Evolutionary conservation across 2,113 vertebrate genomes (phyloP), one percentile per base, ranked within the genome.

Genomic region (Poeciliopsis occidentalis): DNA sequence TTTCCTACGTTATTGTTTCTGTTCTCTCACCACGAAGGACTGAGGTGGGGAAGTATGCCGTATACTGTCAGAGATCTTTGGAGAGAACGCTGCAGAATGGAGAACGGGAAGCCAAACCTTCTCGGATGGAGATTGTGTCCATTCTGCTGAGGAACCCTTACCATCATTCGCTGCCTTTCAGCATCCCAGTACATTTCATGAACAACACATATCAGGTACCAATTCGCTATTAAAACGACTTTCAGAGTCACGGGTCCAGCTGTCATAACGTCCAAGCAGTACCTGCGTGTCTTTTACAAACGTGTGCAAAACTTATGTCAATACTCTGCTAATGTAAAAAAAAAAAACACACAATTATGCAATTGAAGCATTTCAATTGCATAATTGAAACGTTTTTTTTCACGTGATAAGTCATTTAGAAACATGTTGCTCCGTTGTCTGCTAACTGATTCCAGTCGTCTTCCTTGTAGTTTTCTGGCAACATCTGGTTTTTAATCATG

Each of bases 111-210:
- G 96, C 96, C 81, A 96, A 92, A 84, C 96, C 96, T 2, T 97
- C 96, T 1, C 93, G 96, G 0, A 96, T 97, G 96, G 96, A 97
- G 92, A 95, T 97, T 6, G 92, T 97, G 63, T 97, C 96, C 81
- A 97, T 97, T 91, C 90, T 97, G 77, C 92, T 97, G 88, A 94
- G 96, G 73, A 97, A 97, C 91, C 96, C 96, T 4, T 97, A 96
- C 86, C 96, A 97, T 86, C 96, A 97, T 71, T 97, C 96, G 0
- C 91, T 97, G 65, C 96, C 96, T 4, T 97, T 97, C 91, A 97
- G 96, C 91, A 96, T 97, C 88, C 96, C 96, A 0, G 96, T 97
- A 39, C 96, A 97, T 91, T 96, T 97, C 74, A 95, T 95, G 95
- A 97, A 96, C 6, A 95, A 93, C 80, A 95, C 96, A 10, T 97